Evolutionary conservation across 2,113 vertebrate species (phyloP), one percentile per base, ranked within the genome.

Genomic region (Mesoclemmys tuberculata): DNA sequence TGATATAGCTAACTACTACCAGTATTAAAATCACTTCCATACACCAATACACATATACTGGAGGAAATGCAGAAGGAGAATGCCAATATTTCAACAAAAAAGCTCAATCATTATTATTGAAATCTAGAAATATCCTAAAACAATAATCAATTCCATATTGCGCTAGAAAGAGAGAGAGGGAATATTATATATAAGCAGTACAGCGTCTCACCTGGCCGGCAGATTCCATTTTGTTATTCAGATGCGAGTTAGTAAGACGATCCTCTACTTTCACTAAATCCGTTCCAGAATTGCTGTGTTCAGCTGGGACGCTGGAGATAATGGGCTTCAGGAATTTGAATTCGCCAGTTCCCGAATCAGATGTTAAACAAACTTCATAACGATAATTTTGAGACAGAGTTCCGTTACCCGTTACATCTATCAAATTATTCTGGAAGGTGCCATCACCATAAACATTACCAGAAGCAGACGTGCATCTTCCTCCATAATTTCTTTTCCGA

Each of bases 221-320:
- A 13, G 13, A 26, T 61, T 61, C 54, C 7, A 1, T 13, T 3
- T 49, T 21, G 1, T 26, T 12, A 3, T 5, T 2, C 0, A 13
- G 8, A 6, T 54, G 51, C 0, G 5, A 6, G 8, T 1, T 5
- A 1, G 2, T 1, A 1, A 38, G 26, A 0, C 0, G 2, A 1
- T 49, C 22, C 6, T 82, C 1, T 2, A 14, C 16, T 35, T 64
- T 84, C 2, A 29, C 13, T 5, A 5, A 4, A 4, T 8, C 8
- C 1, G 0, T 21, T 6, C 80, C 64, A 4, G 14, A 1, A 5
- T 10, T 64, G n/a, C 5, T n/a, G 1, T 29, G 49, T 1, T 55
- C 49, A 51, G 8, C 27, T 21, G 95, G 75, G 13, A 88, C 51
- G 18, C 2, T 89, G 11, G 87, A 78, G 2, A 95, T 31, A 38